phyloP scores from a whole-genome alignment of 2,113 vertebrate genomes.

The Phoenicopterus ruber region DNA sequence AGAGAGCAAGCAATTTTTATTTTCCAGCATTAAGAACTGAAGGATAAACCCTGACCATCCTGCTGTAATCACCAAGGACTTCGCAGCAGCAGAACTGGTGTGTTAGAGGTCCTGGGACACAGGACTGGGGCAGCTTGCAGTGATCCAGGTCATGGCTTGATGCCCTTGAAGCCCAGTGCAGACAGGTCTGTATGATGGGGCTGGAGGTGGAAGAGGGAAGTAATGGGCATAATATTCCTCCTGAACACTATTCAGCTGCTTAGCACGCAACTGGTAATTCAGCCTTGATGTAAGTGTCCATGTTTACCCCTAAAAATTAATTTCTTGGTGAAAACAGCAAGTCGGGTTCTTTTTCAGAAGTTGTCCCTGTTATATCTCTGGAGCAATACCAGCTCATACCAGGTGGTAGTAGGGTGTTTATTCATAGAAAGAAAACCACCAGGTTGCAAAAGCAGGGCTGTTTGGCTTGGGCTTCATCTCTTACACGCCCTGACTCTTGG shows the following conservation, averaged over 20 bases:
- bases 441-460: neutral
- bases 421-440: neutral
- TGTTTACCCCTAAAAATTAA: neutral
- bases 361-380: neutral
- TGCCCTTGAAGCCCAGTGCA: neutral
- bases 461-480: neutral
- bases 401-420: neutral
- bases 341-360: neutral
- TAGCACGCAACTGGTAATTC: neutral
- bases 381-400: neutral
- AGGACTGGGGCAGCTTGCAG: neutral
- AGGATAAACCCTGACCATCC: neutral
- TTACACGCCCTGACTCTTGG: neutral
- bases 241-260: neutral
- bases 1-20: neutral
- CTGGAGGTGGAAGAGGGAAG: neutral
- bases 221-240: neutral
- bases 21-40: neutral
- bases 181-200: accelerated
- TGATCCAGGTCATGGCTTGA: neutral
- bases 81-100: neutral
- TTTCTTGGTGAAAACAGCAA: neutral
- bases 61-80: neutral
- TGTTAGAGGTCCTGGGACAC: neutral
- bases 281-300: neutral